Evolutionary conservation across 2,113 vertebrate species (phyloP).

Genomic region (Daboia siamensis): DNA sequence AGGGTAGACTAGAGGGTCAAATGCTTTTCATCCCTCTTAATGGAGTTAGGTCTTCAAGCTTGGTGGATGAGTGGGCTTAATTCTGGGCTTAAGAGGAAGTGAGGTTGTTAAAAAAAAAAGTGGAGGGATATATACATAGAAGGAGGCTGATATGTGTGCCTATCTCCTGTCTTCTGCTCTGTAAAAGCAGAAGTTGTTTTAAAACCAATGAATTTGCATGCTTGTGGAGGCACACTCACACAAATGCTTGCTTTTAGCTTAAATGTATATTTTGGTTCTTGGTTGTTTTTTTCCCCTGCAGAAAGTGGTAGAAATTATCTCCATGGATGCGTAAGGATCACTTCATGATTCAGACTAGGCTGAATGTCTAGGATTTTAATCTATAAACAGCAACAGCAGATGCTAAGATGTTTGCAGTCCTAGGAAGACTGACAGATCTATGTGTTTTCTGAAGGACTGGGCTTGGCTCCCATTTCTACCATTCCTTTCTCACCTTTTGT

Average conservation of each 20-base stretch:
- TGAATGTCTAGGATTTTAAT: conserved; percentile 38
- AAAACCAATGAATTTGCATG: background rate
- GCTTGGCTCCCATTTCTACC: conserved; percentile 32
- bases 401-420: conserved; percentile 38
- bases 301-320: conserved; percentile 16
- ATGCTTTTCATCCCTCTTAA: conserved; percentile 36
- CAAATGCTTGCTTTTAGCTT: background rate
- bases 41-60: background rate
- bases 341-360: conserved; percentile 37
- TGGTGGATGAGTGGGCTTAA: conserved; percentile 41
- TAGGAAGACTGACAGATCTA: conserved; percentile 21
- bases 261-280: conserved; percentile 11
- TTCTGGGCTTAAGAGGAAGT: conserved; percentile 2
- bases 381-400: conserved; percentile 48
- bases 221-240: background rate
- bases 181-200: conserved; percentile 29
- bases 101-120: background rate
- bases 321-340: conserved; percentile 29
- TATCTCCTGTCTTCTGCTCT: conserved; percentile 37
- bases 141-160: conserved; percentile 8
- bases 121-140: conserved; percentile 23
- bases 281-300: conserved; percentile 28
- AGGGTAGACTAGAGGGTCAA: conserved; percentile 24
- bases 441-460: conserved; percentile 33
- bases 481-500: background rate